These are phyloP conservation scores for Lagria hirta DNA, from an alignment of 2,888 invertebrate species.

Conservation along the genomic window DNA sequence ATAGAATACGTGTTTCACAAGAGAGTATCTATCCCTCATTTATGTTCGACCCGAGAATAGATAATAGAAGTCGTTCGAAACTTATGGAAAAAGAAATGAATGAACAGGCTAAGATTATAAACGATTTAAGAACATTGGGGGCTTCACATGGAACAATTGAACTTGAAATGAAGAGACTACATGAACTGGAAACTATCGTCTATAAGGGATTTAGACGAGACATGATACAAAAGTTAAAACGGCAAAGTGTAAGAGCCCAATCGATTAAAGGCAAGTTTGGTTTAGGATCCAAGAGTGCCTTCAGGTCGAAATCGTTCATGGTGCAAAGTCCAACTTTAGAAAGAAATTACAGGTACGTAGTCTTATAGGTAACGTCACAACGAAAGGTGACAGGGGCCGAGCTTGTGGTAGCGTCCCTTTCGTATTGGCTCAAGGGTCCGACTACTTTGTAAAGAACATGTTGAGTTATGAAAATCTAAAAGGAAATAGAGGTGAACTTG, in stretches of 20 bases:
- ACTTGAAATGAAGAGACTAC: conserved; percentile 85
- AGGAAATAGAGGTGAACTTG: no score
- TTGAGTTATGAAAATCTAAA: no score
- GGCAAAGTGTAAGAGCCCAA: conserved; percentile 79
- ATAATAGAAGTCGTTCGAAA: conserved; percentile 83
- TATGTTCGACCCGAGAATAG: conserved; percentile 76
- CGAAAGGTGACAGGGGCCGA: no score
- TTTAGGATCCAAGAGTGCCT: conserved; percentile 64
- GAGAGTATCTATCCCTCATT: conserved; percentile 81
- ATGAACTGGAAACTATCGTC: conserved; percentile 90
- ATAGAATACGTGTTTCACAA: conserved; percentile 63
- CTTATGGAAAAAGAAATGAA: conserved; percentile 97
- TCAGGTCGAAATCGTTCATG: conserved; percentile 76
- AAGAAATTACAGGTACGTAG: conserved; percentile 51
- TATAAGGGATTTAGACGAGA: conserved; percentile 92
- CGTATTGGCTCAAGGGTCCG: no score
- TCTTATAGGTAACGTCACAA: no score
- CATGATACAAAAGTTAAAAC: conserved; percentile 85
- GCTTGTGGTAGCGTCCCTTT: no score
- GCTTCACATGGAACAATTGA: conserved; percentile 90
- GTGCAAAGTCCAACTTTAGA: conserved; percentile 69
- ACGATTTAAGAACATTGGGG: conserved; percentile 67
- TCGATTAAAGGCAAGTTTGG: conserved; percentile 80
- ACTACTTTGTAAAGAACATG: no score
- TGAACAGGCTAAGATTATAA: conserved; percentile 94